A percentile compares a stretch with the other conserved stretches of the same genome.
These are phyloP conservation scores for Scomberomorus guttatus DNA, from an alignment of 2,797 vertebrate genomes.

Conservation along the genomic window DNA sequence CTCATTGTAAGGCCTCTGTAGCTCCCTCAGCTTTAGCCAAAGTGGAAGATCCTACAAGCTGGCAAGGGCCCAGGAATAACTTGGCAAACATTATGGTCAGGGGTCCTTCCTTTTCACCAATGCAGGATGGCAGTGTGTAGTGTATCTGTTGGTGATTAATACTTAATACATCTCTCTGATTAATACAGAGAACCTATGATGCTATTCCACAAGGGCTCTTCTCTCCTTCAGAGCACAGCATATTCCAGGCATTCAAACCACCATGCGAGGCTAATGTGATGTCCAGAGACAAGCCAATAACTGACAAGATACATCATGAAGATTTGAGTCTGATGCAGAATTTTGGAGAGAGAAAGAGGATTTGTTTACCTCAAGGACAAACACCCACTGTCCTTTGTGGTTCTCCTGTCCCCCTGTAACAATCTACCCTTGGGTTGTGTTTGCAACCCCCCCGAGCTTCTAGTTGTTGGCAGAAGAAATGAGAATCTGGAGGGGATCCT, in stretches of 20 bases:
- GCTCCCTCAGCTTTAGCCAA: background rate
- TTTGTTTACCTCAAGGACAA: conserved; percentile 11
- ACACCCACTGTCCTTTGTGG: conserved; percentile 6
- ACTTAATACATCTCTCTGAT: conserved; percentile 1
- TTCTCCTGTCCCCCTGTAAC: background rate
- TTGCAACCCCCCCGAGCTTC: background rate
- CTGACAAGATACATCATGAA: conserved; percentile 19
- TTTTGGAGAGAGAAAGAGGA: background rate
- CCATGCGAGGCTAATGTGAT: conserved; percentile 7
- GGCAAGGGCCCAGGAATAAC: conserved; percentile 32
- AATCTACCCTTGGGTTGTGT: conserved; percentile 16
- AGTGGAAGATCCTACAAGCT: background rate
- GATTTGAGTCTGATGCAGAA: conserved; percentile 3
- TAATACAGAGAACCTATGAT: conserved; percentile 26
- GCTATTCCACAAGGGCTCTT: conserved; percentile 5
- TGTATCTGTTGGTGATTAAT: conserved; percentile 30
- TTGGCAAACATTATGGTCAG: conserved; percentile 39
- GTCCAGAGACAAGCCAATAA: conserved; percentile 46
- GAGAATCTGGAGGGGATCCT: conserved; percentile 12
- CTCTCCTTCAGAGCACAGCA: conserved; percentile 16
- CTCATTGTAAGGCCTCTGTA: conserved; percentile 1
- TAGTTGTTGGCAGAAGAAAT: conserved; percentile 16
- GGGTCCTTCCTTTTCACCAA: conserved; percentile 28
- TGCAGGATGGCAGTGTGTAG: conserved; percentile 1
- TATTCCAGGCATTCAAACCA: conserved; percentile 13